Conservation (phyloP, 2,113 vertebrate species). For the Canis aureus region DNA sequence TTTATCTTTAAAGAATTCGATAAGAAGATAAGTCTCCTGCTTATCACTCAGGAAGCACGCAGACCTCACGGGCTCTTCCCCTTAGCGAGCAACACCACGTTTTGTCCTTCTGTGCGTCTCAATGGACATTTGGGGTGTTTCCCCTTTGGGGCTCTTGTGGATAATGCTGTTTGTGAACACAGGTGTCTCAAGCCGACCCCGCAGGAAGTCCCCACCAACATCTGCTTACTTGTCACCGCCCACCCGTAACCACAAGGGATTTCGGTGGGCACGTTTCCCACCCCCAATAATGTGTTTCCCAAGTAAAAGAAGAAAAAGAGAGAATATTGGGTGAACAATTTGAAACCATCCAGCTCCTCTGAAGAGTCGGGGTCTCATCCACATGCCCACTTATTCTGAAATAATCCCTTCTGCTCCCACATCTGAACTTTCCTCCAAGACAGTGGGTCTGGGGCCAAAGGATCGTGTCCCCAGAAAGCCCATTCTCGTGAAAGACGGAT, state of each 20-base stretch:
- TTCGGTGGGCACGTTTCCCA: neutral
- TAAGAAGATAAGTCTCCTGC: neutral
- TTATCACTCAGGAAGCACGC: neutral
- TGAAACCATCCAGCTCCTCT: neutral
- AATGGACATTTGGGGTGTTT: neutral
- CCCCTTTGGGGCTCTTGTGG: neutral
- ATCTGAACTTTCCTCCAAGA: neutral
- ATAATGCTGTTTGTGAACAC: neutral
- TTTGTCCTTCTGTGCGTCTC: neutral
- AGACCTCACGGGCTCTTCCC: neutral
- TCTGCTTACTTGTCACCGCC: neutral
- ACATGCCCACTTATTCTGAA: neutral
- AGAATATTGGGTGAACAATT: neutral
- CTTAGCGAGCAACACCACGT: neutral
- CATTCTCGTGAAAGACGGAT: neutral
- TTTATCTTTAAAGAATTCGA: neutral
- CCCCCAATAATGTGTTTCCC: neutral
- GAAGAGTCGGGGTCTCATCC: neutral
- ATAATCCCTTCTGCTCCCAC: neutral
- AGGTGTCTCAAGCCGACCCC: neutral
- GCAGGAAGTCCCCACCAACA: neutral
- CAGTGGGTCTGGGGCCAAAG: neutral
- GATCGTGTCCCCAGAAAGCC: neutral
- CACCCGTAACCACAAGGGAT: neutral
- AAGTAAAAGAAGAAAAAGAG: neutral